Conservation (phyloP, 92 coral and sea anemone genomes). For the Micromussa lordhowensis region DNA sequence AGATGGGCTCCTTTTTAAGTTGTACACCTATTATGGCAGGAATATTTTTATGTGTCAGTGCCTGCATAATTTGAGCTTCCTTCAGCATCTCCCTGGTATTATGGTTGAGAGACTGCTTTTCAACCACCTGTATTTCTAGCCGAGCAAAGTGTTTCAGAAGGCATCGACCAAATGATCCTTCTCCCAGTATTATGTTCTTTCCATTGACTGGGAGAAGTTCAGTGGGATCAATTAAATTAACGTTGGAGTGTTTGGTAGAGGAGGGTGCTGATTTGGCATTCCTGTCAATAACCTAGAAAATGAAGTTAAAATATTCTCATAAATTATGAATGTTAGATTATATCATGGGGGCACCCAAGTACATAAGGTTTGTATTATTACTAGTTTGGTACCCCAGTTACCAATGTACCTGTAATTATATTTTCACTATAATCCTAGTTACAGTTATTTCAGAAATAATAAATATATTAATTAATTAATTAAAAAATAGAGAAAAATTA, state of each 20-base stretch:
- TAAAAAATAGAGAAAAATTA: too few relatives aligned
- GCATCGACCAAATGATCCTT: conserved; percentile 67
- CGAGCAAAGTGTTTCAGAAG: conserved; percentile 27
- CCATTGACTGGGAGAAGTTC: conserved; percentile 32
- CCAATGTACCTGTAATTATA: too few relatives aligned
- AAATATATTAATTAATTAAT: too few relatives aligned
- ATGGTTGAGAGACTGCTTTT: conserved; percentile 31
- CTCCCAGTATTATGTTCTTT: conserved; percentile 38
- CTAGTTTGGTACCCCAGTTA: too few relatives aligned
- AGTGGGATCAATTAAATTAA: conserved; percentile 19
- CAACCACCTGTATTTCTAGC: too few relatives aligned
- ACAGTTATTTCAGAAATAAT: too few relatives aligned
- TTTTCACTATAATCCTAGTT: too few relatives aligned
- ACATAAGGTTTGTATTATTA: too few relatives aligned
- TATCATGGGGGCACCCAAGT: too few relatives aligned
- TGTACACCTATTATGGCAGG: conserved; percentile 5
- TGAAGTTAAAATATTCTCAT: background rate
- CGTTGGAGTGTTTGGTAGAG: background rate
- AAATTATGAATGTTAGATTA: too few relatives aligned
- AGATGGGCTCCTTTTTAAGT: conserved; percentile 8
- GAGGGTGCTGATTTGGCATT: background rate
- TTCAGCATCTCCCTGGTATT: conserved; percentile 55
- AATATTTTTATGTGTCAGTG: conserved; percentile 12
- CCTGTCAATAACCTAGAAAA: background rate
- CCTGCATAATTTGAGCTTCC: conserved; percentile 29